Evolutionary conservation across 2,888 invertebrate species (phyloP), one percentile per base, ranked within the genome.

Genomic region (Rhodophaea formosa): DNA sequence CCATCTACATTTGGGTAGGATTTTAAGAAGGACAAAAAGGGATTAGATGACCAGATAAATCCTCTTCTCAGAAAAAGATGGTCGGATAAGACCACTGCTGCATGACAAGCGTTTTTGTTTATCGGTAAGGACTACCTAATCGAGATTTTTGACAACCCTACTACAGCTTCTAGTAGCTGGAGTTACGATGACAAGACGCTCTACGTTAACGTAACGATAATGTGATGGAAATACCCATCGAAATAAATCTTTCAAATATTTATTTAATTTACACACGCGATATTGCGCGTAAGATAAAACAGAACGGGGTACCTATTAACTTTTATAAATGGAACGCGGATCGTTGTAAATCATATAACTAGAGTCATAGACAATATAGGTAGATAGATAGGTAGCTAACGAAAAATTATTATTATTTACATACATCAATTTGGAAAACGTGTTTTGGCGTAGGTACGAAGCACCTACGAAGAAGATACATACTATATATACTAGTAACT

Each of bases 341-440:
- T 62, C 62, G 65, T 58, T 65, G 49, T 64, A 65, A 68, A 70
- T 65, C 64, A 65, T 70, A 64, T 61, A 62, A 62, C 64, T 3
- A 23, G 5, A 23, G 23, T 23, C 23, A 23, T 2, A 23, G 45
- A 43, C 46, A 64, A 63, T 62, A 45, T 59, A 64, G 70, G 8
- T 10, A 35, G 2, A 35, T 35, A 35, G 30, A 7, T 35, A 35
- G 35, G 10, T 35, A 35, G 10, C 10, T 10, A 35, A n/a, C n/a
- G n/a, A n/a, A n/a, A n/a, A n/a, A n/a, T n/a, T n/a, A n/a, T n/a
- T n/a, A n/a, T n/a, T n/a, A n/a, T n/a, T n/a, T n/a, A n/a, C n/a
- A n/a, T n/a, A n/a, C n/a, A n/a, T n/a, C n/a, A n/a, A n/a, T n/a
- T n/a, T n/a, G n/a, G n/a, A n/a, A n/a, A n/a, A n/a, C n/a, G n/a